Evolutionary conservation across 1,140 invertebrate genomes (phyloP).

Genomic region (Zeugodacus cucurbitae): DNA sequence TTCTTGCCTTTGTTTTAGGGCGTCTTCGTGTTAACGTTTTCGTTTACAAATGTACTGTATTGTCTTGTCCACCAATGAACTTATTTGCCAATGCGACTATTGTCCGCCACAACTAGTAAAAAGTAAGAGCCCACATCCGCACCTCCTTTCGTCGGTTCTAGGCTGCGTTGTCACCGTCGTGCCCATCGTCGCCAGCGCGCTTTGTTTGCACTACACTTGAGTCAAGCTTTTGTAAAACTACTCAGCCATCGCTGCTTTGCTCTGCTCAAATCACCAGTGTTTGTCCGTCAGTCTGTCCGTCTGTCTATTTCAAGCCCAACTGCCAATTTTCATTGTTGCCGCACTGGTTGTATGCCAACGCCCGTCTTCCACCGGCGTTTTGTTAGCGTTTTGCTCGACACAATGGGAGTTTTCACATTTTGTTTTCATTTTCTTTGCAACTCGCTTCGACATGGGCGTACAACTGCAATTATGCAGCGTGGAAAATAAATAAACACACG

Average conservation of each 20-base stretch:
- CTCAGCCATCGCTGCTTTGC: neutral
- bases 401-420: slow-evolving; percentile 7
- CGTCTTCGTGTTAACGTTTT: slow-evolving; percentile 24
- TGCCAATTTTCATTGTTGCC: neutral
- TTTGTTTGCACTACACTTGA: neutral
- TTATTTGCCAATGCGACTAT: slow-evolving; percentile 26
- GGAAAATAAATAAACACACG: slow-evolving; percentile 1
- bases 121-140: neutral
- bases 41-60: slow-evolving; percentile 1
- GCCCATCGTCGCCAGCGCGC: neutral
- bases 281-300: neutral
- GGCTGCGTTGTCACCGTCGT: neutral
- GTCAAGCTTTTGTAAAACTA: neutral
- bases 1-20: neutral
- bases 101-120: neutral
- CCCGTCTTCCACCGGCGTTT: neutral
- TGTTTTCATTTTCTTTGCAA: slow-evolving; percentile 13
- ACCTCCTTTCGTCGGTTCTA: neutral
- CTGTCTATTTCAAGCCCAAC: neutral
- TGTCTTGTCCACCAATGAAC: neutral
- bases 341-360: neutral
- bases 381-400: slow-evolving; percentile 22
- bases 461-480: neutral
- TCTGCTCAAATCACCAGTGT: neutral
- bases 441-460: slow-evolving; percentile 6